phyloP scores from a whole-genome alignment of 1,140 invertebrate genomes.

The Drosophila busckii region DNA sequence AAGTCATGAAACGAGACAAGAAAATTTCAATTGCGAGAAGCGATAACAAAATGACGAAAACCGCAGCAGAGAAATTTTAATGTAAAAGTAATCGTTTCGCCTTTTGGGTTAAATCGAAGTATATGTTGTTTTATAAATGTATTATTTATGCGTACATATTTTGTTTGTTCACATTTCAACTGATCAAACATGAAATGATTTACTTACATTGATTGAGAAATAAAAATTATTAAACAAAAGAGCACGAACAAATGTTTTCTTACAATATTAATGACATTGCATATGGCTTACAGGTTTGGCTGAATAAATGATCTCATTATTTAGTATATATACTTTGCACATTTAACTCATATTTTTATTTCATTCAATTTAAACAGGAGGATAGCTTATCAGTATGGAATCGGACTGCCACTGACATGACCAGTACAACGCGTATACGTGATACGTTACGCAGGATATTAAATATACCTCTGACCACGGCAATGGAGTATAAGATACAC shows the following conservation, averaged over 20 bases:
- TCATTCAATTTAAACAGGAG: constrained; percentile 83
- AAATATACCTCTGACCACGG: constrained; percentile 93
- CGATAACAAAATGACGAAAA: constrained; percentile 29
- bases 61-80: constrained; percentile 29
- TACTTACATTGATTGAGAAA: constrained; percentile 74
- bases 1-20: constrained; percentile 26
- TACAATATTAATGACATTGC: neutral
- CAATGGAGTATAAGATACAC: constrained; percentile 98
- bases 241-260: constrained; percentile 2
- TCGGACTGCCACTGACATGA: constrained; percentile 92
- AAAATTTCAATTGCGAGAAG: constrained; percentile 42
- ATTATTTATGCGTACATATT: too few relatives aligned
- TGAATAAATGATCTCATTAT: neutral
- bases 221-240: constrained; percentile 77
- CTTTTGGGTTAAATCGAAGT: constrained; percentile 53
- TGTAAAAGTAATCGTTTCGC: constrained; percentile 61
- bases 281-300: constrained; percentile 39
- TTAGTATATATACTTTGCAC: neutral
- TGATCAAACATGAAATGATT: constrained; percentile 68
- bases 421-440: constrained; percentile 92
- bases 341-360: constrained; percentile 1
- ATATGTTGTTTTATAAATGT: constrained; percentile 52
- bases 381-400: constrained; percentile 99
- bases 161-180: constrained; percentile 46
- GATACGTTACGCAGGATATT: constrained; percentile 96